Base-by-base conservation (phyloP, 2,113 vertebrate species). In the Acinonyx jubatus region DNA sequence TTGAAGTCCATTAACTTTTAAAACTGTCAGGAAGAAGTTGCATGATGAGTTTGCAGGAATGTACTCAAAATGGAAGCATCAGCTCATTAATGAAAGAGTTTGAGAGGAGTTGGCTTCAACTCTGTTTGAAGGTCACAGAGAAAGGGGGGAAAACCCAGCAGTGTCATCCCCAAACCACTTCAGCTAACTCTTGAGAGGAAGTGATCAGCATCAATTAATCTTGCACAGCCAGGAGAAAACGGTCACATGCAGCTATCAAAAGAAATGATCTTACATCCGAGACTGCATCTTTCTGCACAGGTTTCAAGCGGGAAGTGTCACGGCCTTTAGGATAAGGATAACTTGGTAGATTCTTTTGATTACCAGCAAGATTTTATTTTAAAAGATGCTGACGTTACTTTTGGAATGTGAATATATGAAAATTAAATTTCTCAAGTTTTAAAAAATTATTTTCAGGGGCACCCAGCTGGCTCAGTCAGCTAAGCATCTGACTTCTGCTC, bases 1-100 rank as follows among this genome's bases (percentile, higher is more conserved):
- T 97, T 97, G 52, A 94, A 93, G 96, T 95, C 38, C 33, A 63
- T 89, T 73, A 97, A 86, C 88, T 98, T 92, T 29, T 61, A 31
- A 52, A 94, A 36, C n/a, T 96, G 5, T 38, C 48, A 96, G 45
- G 33, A n/a, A 50, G 95, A 95, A 96, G 84, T 96, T 96, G 96
- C 0, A 50, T 96, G 90, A 89, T 87, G 89, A 95, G 69, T 92
- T 98, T 97, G 79, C 94, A 91, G 66, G 61, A 89, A 89, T 48
- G 15, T 66, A 71, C 92, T 96, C 68, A 94, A 89, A 98, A 93
- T 63, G 76, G 80, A 71, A 96, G 79, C 29, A 21, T 92, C 52
- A 52, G 90, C 78, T 95, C 93, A 92, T 71, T 61, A 95, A 92
- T 93, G 71, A 71, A 50, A 79, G 55, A 38, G 5, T 92, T 71